Percentiles rank a stretch among this genome's conserved stretches.
phyloP scores from a whole-genome alignment of 2,113 vertebrate genomes.

The Halichoeres trimaculatus region DNA sequence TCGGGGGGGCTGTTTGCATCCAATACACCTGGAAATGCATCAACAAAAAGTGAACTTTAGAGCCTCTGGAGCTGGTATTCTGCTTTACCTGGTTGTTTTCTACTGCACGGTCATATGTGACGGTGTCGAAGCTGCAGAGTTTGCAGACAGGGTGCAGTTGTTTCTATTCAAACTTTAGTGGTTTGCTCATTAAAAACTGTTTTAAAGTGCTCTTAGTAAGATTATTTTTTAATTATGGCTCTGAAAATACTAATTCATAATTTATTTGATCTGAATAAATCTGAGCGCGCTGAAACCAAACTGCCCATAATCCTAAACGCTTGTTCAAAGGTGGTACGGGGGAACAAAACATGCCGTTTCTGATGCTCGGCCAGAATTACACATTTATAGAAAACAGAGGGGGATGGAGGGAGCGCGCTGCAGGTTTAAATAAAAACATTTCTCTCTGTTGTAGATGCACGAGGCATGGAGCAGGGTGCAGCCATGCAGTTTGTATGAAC shows the following conservation, averaged over 20 bases:
- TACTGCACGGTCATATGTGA: constrained; percentile 9
- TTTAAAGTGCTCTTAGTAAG: constrained; percentile 25
- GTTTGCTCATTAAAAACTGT: constrained; percentile 27
- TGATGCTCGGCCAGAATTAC: constrained; percentile 52
- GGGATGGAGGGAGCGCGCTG: neutral
- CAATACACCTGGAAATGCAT: constrained; percentile 24
- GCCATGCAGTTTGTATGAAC: constrained; percentile 50
- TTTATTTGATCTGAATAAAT: constrained; percentile 57
- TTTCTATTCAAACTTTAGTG: constrained; percentile 27
- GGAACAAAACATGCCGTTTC: constrained; percentile 54
- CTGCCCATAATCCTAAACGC: constrained; percentile 31
- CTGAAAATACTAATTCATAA: constrained; percentile 59
- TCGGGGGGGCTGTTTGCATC: constrained; percentile 41
- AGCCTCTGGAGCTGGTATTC: neutral
- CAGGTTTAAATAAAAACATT: constrained; percentile 43
- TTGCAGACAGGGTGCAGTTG: constrained; percentile 16
- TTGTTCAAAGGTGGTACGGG: constrained; percentile 40
- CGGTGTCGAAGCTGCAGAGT: constrained; percentile 12
- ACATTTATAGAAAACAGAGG: constrained; percentile 33
- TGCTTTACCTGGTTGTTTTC: constrained; percentile 3
- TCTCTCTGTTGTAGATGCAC: constrained; percentile 51
- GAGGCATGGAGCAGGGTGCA: constrained; percentile 30
- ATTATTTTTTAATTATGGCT: constrained; percentile 55
- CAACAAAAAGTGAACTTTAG: constrained; percentile 5
- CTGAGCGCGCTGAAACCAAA: constrained; percentile 40